Evolutionary conservation across 2,888 invertebrate species (phyloP).

Genomic region (Sarcophaga subvicina): DNA sequence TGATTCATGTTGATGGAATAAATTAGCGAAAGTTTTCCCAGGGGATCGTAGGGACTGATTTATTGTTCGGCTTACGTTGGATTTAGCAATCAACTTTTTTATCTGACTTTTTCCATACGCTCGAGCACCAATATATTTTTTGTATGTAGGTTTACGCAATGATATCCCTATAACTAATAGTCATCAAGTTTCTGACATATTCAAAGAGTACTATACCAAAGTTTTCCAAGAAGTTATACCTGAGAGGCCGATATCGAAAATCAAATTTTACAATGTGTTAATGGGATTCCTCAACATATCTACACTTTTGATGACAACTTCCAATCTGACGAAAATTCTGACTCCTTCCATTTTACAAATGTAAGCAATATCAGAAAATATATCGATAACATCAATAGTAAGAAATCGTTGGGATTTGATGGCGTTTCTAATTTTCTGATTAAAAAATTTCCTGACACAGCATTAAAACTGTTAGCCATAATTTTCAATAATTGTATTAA

Average conservation of each 20-base stretch:
- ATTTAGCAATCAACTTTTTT: too few relatives aligned
- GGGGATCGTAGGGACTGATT: too few relatives aligned
- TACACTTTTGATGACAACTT: too few relatives aligned
- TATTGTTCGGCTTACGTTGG: too few relatives aligned
- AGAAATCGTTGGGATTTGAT: not conserved
- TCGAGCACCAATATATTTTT: too few relatives aligned
- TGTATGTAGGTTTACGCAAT: not conserved
- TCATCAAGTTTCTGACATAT: not conserved
- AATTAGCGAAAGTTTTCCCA: too few relatives aligned
- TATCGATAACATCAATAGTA: not conserved
- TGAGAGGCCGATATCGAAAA: not conserved
- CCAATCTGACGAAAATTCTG: too few relatives aligned
- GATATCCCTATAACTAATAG: not conserved
- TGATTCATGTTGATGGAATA: too few relatives aligned
- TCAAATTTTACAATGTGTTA: not conserved
- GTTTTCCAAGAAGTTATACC: not conserved
- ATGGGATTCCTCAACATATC: not conserved
- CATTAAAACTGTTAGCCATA: not conserved
- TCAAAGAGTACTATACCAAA: not conserved
- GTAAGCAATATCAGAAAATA: not conserved
- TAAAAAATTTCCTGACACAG: not conserved
- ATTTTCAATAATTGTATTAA: not conserved
- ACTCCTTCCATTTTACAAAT: not conserved
- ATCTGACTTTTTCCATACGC: too few relatives aligned
- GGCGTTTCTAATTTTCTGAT: not conserved